A percentile compares a stretch with the other conserved stretches of the same genome.
Conservation (phyloP, 2,797 vertebrate species). For the Acestrorhynchus altus region DNA sequence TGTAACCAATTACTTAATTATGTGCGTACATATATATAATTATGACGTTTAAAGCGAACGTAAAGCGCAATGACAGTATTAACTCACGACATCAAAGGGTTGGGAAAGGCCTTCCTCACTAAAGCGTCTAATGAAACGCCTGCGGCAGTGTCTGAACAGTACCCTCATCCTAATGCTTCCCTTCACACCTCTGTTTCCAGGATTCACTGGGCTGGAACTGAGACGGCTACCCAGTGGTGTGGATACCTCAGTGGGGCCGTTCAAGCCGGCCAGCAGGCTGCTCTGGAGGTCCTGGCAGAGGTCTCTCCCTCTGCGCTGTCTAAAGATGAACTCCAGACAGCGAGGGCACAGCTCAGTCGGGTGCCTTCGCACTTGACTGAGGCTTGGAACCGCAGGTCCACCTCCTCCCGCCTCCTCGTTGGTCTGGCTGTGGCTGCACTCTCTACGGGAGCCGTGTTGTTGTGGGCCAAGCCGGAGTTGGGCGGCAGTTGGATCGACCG, state of each 20-base stretch:
- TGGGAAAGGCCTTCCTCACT: not conserved
- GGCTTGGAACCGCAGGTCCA: slow-evolving; percentile 13
- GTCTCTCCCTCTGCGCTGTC: slow-evolving; percentile 67
- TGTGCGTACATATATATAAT: too few relatives aligned
- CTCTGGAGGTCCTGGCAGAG: slow-evolving; percentile 74
- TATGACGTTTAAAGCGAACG: too few relatives aligned
- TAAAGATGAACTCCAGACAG: slow-evolving; percentile 62
- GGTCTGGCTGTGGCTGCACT: slow-evolving; percentile 50
- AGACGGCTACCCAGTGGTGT: slow-evolving; percentile 79
- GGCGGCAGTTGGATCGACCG: slow-evolving; percentile 36
- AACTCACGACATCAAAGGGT: too few relatives aligned
- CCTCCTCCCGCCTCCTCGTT: slow-evolving; percentile 19
- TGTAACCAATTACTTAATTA: too few relatives aligned
- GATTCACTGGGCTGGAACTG: slow-evolving; percentile 80
- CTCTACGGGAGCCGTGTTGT: slow-evolving; percentile 52
- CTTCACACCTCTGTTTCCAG: slow-evolving; percentile 56
- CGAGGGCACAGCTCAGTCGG: slow-evolving; percentile 8
- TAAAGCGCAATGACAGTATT: too few relatives aligned
- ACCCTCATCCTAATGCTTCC: not conserved
- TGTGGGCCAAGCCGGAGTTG: slow-evolving; percentile 53
- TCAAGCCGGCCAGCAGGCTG: slow-evolving; percentile 75
- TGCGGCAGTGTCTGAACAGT: not conserved
- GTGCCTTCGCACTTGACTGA: not conserved
- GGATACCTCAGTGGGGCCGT: slow-evolving; percentile 79
- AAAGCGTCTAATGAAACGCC: not conserved